Evolutionary conservation across 1,140 invertebrate genomes (phyloP), one percentile per base, ranked within the genome.

Genomic region (Drosophila saltans): DNA sequence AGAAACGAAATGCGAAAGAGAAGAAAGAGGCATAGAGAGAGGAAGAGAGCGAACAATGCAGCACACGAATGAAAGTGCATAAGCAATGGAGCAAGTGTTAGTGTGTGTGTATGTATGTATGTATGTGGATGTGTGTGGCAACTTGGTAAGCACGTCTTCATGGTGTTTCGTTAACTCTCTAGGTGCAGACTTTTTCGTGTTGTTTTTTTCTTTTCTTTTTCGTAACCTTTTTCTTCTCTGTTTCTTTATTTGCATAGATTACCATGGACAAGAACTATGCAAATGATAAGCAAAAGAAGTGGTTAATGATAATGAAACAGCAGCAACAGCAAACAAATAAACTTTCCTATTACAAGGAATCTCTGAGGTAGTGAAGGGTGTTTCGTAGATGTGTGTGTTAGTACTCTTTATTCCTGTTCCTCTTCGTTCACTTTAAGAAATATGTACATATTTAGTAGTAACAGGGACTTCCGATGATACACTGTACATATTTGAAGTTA

Each of bases 231-330:
- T 58, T 57, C 33, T 24, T 43, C 48, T 30, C 48, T 11, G 21
- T 24, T 58, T 28, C 24, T 63, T 57, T 56, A 72, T 80, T 81
- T 75, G 43, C 72, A 72, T 76, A 67, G 39, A 80, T 69, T 77
- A 48, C 30, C 70, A 73, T 9, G 30, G 45, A 43, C 21, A 60
- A 62, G 60, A 61, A 28, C 8, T 28, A 28, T 58, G 70, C 59
- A 67, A 71, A 60, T 78, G 78, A 86, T 90, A 88, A 88, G 75
- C 75, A 67, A 60, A 76, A 73, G 69, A 77, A 76, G 69, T 24
- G 73, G 28, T 28, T 66, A 41, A 59, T 69, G 76, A 86, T 88
- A 88, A 88, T 74, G 45, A 55, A 60, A 57, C 28, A 4, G 16
- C 43, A 11, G n/a, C 30, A 30, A 30, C 11, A 40, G 30, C 21